Evolutionary conservation across 2,113 vertebrate species (phyloP), one percentile per base, ranked within the genome.

Genomic region (Poeciliopsis prolifica): DNA sequence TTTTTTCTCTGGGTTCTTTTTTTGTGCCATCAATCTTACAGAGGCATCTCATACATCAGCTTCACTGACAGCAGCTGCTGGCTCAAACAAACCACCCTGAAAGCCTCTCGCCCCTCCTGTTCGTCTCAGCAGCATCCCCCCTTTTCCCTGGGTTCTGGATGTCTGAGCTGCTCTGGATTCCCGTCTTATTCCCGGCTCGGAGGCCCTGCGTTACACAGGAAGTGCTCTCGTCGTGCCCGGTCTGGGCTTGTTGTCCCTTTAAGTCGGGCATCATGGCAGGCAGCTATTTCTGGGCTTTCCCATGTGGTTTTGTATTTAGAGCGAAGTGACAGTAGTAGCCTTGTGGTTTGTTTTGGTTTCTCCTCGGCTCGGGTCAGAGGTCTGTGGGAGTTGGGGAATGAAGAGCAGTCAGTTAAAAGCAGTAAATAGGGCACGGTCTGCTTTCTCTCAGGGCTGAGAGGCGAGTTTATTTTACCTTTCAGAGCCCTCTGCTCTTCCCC

Each of bases 331-430:
- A 90, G 87, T 84, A 84, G 89, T 80, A 87, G 68, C 70, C 65
- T 26, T 79, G 84, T 79, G 86, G 85, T 90, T 89, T 91, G 90
- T 91, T 91, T 89, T 89, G 88, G 85, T 86, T 88, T 86, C 81
- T 72, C 70, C 69, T 76, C 78, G 68, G 79, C 82, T 70, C 65
- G 77, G 87, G 85, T 90, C 89, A 89, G 85, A 90, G 92, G 85
- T 91, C 89, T 80, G 87, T 87, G 88, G 78, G 90, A 91, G 87
- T 78, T 74, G 68, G 81, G 83, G 82, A 80, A 84, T 48, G 24
- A 81, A 64, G 78, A 67, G 67, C 83, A 73, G 81, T 80, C 69
- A 42, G 75, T 78, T 70, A 85, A 78, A 77, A 70, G 33, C 76
- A 77, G 70, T 33, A 48, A 73, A 66, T 29, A 6, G 62, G 74